Evolutionary conservation across 2,888 invertebrate species (phyloP), one percentile per base, ranked within the genome.

Genomic region (Exocentrus adspersus): DNA sequence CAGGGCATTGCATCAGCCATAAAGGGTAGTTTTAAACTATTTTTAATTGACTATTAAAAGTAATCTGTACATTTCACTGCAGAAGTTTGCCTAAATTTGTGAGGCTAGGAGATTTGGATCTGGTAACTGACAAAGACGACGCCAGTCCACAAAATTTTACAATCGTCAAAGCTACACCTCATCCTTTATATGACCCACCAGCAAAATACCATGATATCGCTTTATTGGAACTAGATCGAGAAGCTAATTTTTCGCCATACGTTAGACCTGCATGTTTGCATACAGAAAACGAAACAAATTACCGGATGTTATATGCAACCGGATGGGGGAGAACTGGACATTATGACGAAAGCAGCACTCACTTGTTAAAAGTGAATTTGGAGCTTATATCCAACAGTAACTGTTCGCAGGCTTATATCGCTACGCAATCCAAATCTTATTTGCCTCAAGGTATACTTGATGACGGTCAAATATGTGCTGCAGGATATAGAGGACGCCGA

Each of bases 1-100:
- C 89, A 0, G 89, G 88, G 0, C 90, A 90, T 74, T 90, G 90
- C n/a, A 7, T 30, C n/a, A n/a, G n/a, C 30, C 7, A 6, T 30
- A 30, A 2, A 2, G 30, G 10, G 30, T 30, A 6, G n/a, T 7
- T 30, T 10, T 2, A 30, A 3, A n/a, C n/a, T n/a, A n/a, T n/a
- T n/a, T n/a, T n/a, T n/a, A n/a, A n/a, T n/a, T n/a, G n/a, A n/a
- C n/a, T n/a, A n/a, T n/a, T n/a, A n/a, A n/a, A n/a, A n/a, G n/a
- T n/a, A n/a, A n/a, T n/a, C n/a, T n/a, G n/a, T n/a, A n/a, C n/a
- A n/a, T n/a, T n/a, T n/a, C n/a, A n/a, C n/a, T n/a, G n/a, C 32
- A 73, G 72, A 53, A 70, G 71, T 14, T 10, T 12, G 2, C 65
- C 66, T 4, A 56, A 57, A 60, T 68, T 56, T 41, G 67, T 69